Evolutionary conservation across 2,113 vertebrate species (phyloP), one percentile per base, ranked within the genome.

Genomic region (Dolichallabes microphthalmus): DNA sequence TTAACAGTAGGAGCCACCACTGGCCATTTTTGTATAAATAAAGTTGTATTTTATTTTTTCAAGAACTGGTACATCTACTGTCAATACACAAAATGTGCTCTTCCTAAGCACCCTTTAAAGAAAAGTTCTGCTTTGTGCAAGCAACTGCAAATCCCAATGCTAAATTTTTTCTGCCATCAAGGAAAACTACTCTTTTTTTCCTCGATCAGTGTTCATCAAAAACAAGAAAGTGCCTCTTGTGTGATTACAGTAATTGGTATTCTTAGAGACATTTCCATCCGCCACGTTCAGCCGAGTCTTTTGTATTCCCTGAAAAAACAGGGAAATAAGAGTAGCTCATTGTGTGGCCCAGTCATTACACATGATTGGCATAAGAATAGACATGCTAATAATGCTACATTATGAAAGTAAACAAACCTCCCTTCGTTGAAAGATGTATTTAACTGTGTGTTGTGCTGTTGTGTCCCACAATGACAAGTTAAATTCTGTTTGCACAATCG

Each of bases 201-300:
- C n/a, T 82, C 82, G 55, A 82, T 85, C 82, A 85, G 64, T 87
- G 82, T 77, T 85, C 79, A 87, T 89, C 81, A 87, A 85, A 87
- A 82, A 69, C 82, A 85, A 87, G 60, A 64, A 66, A 58, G 82
- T 52, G 50, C 69, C 83, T 73, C n/a, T 73, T 79, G 39, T 82
- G 57, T 80, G 86, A 89, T 87, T 87, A 79, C 69, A 50, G 80
- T 82, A 82, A 85, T 87, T 89, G 82, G 69, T 86, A 82, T 88
- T 85, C 77, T 58, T 39, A 30, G 22, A 79, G 80, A 58, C 60
- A 58, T 82, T 82, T 86, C 82, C 78, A 86, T 85, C 66, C 57
- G 55, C 79, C 25, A 66, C 57, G 81, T 55, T 82, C 82, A 63
- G 80, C 45, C 10, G 61, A 82, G 77, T 85, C 63, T 84, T 88